phyloP scores from a whole-genome alignment of 2,888 invertebrate genomes.

The Brenthis daphne region DNA sequence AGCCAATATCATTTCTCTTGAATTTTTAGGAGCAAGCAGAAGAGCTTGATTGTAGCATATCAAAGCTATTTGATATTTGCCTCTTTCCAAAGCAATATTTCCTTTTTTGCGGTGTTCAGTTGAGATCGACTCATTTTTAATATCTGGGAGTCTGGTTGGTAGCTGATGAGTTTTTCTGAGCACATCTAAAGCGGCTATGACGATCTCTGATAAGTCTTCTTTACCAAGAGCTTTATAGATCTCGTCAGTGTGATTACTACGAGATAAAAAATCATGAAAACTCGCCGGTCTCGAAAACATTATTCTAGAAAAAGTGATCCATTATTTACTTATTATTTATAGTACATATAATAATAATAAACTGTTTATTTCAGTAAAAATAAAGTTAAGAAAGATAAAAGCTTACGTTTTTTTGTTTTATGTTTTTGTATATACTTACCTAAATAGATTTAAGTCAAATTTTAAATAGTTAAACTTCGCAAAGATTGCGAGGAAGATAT shows the following conservation, averaged over 20 bases:
- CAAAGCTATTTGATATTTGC: slow-evolving; percentile 35
- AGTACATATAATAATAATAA: neutral
- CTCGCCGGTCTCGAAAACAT: slow-evolving; percentile 19
- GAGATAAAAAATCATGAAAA: slow-evolving; percentile 17
- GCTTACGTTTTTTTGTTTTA: too few relatives aligned
- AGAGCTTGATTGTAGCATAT: slow-evolving; percentile 46
- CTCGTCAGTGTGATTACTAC: slow-evolving; percentile 45
- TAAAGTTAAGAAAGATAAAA: too few relatives aligned
- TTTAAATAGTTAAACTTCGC: too few relatives aligned
- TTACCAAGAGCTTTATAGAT: slow-evolving; percentile 43
- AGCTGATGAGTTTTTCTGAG: slow-evolving; percentile 40
- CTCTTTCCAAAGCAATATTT: slow-evolving; percentile 37
- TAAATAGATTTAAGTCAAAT: too few relatives aligned
- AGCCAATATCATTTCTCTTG: slow-evolving; percentile 43
- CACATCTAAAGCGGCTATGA: slow-evolving; percentile 38
- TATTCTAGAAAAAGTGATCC: neutral
- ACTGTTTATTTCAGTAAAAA: slow-evolving; percentile 3
- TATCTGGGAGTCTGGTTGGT: slow-evolving; percentile 11
- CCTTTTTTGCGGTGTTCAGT: slow-evolving; percentile 41
- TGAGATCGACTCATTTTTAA: slow-evolving; percentile 42
- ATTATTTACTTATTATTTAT: neutral
- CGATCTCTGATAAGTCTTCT: slow-evolving; percentile 42
- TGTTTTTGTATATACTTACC: too few relatives aligned
- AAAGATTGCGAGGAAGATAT: too few relatives aligned
- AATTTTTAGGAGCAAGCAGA: slow-evolving; percentile 44